These are phyloP conservation scores for Cheilosia scutellata DNA, from an alignment of 2,888 invertebrate species.

Conservation along the genomic window DNA sequence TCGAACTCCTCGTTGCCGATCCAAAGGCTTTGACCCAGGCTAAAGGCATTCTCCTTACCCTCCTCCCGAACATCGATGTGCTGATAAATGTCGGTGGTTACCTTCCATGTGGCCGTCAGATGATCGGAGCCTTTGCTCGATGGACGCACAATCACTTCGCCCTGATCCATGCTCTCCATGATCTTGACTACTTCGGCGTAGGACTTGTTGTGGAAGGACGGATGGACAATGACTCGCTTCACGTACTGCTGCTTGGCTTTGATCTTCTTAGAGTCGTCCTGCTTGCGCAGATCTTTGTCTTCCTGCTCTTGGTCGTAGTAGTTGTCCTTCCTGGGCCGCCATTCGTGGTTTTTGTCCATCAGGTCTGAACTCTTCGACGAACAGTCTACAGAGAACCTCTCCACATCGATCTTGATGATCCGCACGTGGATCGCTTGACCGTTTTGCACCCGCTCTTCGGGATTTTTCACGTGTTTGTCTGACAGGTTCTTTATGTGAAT, in stretches of 20 bases:
- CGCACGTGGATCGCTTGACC: conserved; percentile 94
- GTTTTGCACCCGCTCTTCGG: conserved; percentile 94
- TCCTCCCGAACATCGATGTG: conserved; percentile 98
- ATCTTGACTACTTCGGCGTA: conserved; percentile 96
- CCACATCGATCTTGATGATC: conserved; percentile 97
- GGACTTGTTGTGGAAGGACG: conserved; percentile 98
- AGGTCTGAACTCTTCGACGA: conserved; percentile 97
- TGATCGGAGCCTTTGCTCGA: conserved; percentile 99
- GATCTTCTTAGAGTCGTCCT: conserved; percentile 92
- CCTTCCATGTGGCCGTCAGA: conserved; percentile 99
- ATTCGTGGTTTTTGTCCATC: conserved; percentile 94
- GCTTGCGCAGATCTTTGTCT: conserved; percentile 90
- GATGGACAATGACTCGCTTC: conserved; percentile 98
- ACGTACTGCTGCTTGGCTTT: conserved; percentile 94
- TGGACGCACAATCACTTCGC: conserved; percentile 97
- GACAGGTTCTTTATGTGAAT: conserved; percentile 97
- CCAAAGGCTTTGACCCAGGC: conserved; percentile 93
- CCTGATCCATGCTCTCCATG: conserved; percentile 96
- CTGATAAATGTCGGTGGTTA: conserved; percentile 96
- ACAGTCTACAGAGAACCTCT: conserved; percentile 96
- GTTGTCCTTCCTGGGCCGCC: conserved; percentile 94
- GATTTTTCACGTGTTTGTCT: conserved; percentile 96
- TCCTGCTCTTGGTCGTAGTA: conserved; percentile 96
- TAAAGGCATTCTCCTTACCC: conserved; percentile 98
- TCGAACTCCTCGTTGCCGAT: conserved; percentile 98